These are phyloP conservation scores for Empidonax alnorum DNA, from an alignment of 2,113 vertebrate genomes.

Conservation along the genomic window DNA sequence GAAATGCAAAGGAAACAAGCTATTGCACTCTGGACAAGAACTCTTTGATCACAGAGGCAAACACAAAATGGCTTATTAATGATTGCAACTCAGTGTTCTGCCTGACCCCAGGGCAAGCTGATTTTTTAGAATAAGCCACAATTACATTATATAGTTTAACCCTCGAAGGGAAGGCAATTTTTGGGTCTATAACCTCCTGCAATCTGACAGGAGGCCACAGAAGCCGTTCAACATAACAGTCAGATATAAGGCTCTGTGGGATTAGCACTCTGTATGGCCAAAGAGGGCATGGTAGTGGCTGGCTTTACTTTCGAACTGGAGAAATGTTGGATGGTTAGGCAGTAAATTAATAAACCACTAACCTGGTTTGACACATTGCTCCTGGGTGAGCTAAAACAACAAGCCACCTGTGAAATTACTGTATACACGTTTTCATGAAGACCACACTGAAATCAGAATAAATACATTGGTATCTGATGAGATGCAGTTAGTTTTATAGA, in stretches of 20 bases:
- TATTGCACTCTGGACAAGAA: conserved; percentile 27
- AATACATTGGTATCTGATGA: not conserved
- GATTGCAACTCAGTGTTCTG: conserved; percentile 36
- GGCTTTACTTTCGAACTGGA: not conserved
- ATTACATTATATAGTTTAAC: conserved; percentile 37
- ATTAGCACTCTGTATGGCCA: rapidly evolving
- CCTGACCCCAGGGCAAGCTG: conserved; percentile 35
- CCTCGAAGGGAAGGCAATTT: conserved; percentile 21
- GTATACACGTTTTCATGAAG: not conserved
- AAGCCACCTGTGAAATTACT: not conserved
- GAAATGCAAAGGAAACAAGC: conserved; percentile 50
- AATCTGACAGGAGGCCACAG: not conserved
- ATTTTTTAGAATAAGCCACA: conserved; percentile 29
- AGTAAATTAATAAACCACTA: not conserved
- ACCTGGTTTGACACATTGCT: not conserved
- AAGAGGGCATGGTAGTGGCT: not conserved
- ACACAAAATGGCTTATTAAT: conserved; percentile 69
- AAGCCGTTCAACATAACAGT: not conserved
- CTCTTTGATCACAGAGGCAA: conserved; percentile 68
- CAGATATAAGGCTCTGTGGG: not conserved
- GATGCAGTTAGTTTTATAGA: not conserved
- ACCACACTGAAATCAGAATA: not conserved
- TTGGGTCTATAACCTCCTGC: not conserved
- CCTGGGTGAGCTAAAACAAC: not conserved
- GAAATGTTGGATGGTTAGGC: not conserved